These are phyloP conservation scores for Cenopis cana DNA, from an alignment of 2,888 invertebrate species.

Conservation along the genomic window DNA sequence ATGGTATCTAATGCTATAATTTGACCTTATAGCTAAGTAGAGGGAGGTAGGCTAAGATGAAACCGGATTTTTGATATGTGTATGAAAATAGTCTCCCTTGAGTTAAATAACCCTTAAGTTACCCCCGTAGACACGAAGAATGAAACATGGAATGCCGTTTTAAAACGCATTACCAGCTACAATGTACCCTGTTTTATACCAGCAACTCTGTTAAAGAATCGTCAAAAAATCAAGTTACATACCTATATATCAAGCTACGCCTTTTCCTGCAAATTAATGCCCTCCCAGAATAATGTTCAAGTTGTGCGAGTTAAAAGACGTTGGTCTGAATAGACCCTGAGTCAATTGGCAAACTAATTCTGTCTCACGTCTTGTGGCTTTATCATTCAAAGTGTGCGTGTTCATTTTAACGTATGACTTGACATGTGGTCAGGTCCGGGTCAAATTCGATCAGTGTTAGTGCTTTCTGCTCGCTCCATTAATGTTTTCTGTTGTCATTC, in stretches of 20 bases:
- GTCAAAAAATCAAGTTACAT: no score
- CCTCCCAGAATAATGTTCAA: not conserved
- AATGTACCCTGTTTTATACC: no score
- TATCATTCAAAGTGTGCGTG: slow-evolving; percentile 26
- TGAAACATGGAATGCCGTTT: no score
- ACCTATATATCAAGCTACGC: not conserved
- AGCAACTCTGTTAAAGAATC: no score
- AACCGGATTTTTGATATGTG: no score
- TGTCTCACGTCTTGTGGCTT: slow-evolving; percentile 14
- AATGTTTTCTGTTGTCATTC: slow-evolving; percentile 17
- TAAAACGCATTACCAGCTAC: no score
- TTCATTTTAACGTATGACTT: slow-evolving; percentile 45
- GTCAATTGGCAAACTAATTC: slow-evolving; percentile 29
- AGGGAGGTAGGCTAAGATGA: no score
- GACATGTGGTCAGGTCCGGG: slow-evolving; percentile 46
- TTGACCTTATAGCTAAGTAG: no score
- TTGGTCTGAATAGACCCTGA: slow-evolving; percentile 30
- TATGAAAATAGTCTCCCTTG: no score
- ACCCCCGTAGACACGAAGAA: no score
- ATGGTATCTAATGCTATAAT: not conserved
- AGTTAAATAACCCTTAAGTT: no score
- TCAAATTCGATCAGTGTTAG: slow-evolving; percentile 40
- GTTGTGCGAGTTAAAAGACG: not conserved
- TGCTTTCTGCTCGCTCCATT: slow-evolving; percentile 22
- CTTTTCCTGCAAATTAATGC: not conserved